Base-by-base conservation (phyloP, 2,888 invertebrate genomes). In the Macrophya annulata region DNA sequence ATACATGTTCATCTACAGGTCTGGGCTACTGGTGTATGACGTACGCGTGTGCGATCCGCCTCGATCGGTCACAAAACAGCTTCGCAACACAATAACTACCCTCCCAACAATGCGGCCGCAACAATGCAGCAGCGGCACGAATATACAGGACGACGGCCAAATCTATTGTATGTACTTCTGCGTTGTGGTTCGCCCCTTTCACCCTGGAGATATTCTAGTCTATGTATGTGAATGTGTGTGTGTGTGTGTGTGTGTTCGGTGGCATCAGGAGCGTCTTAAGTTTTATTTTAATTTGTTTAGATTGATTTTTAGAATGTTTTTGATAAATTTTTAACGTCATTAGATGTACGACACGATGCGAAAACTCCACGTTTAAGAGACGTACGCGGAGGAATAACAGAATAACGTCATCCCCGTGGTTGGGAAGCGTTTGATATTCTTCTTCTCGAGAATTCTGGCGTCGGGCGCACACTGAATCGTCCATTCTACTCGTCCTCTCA, bases 51-150 rank as follows among this genome's bases (percentile, higher is more conserved):
- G 81, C 81, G 81, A 81, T 90, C 90, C 89, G 90, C 90, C 90
- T 90, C 90, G 90, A 91, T 92, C 91, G 90, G 91, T 91, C 91
- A 91, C 91, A 91, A 92, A 92, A 92, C 92, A 92, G 90, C 90
- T 88, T 88, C 86, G 88, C 87, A 88, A 91, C 90, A 92, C 92
- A 92, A 92, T 92, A 88, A 92, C 92, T 91, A 89, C 88, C 89
- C 82, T 62, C 90, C 88, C 90, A 91, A 90, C 91, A 90, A 90
- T 91, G 88, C 90, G n/a, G 40, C 76, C 40, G 90, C 90, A 89
- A 91, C 91, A 91, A 91, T 90, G 89, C 91, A 89, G 89, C 91
- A 89, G 86, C 90, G 85, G 88, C 90, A 90, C 90, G 90, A 90
- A 90, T 89, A 90, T 89, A 90, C 90, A 90, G 88, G 17, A 87